phyloP scores from a whole-genome alignment of 2,888 invertebrate species.

The Pterobdella sp. region DNA sequence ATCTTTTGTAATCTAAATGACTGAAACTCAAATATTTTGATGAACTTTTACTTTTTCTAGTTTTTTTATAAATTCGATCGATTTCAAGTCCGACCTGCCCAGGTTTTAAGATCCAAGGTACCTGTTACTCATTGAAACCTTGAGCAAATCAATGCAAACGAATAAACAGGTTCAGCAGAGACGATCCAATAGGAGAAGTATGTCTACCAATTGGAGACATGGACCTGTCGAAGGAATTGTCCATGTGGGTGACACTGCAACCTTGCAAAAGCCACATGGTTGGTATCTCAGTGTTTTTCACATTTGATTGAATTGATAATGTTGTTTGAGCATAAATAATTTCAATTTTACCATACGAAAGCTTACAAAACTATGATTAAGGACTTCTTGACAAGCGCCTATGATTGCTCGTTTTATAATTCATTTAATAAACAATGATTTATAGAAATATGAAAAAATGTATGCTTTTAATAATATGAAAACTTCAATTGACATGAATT shows the following conservation, averaged over 20 bases:
- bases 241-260: constrained; percentile 47
- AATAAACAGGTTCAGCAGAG: constrained; percentile 39
- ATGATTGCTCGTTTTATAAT: constrained; percentile 10
- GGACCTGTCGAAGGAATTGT: constrained; percentile 45
- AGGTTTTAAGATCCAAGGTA: too few relatives aligned
- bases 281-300: background rate
- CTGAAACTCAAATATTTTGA: too few relatives aligned
- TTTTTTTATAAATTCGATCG: too few relatives aligned
- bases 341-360: background rate
- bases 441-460: too few relatives aligned
- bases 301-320: background rate
- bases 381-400: background rate
- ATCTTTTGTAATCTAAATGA: too few relatives aligned
- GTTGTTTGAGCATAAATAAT: background rate
- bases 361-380: background rate
- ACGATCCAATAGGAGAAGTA: constrained; percentile 40
- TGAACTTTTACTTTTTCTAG: too few relatives aligned
- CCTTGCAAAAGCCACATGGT: constrained; percentile 50
- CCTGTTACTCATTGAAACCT: too few relatives aligned
- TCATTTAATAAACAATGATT: too few relatives aligned
- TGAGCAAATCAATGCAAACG: too few relatives aligned
- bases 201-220: constrained; percentile 39
- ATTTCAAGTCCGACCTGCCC: too few relatives aligned
- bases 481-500: background rate
- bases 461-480: too few relatives aligned